phyloP scores from a whole-genome alignment of 2,113 vertebrate genomes.

The Dermatemys mawii region DNA sequence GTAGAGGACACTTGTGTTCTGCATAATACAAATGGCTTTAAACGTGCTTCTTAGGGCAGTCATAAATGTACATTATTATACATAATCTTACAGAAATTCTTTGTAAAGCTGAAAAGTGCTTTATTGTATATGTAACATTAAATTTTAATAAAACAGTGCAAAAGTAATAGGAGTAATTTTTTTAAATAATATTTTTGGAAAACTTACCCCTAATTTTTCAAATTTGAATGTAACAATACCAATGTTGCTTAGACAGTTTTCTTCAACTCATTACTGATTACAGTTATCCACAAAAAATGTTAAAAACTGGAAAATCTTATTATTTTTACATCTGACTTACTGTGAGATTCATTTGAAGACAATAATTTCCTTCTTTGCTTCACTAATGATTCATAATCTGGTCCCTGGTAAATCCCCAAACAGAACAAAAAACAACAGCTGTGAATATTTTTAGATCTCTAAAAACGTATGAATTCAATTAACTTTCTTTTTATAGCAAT shows the following conservation, averaged over 20 bases:
- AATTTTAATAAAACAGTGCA: too few relatives aligned
- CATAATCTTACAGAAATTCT: neutral
- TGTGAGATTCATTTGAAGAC: constrained; percentile 68
- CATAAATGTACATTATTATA: neutral
- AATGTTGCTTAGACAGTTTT: neutral
- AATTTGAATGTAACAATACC: neutral
- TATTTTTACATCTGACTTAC: constrained; percentile 62
- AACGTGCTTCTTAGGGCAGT: neutral
- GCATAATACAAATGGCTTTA: neutral
- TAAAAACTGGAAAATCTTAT: neutral
- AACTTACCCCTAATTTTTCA: neutral
- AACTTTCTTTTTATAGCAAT: neutral
- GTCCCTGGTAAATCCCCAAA: constrained; percentile 65
- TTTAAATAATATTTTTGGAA: neutral
- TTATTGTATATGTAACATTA: neutral
- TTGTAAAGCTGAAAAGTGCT: neutral
- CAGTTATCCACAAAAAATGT: neutral
- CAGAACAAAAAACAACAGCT: neutral
- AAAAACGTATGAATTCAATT: neutral
- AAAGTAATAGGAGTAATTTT: neutral
- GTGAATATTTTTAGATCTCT: neutral
- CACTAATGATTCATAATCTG: constrained; percentile 70
- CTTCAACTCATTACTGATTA: neutral
- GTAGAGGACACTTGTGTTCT: neutral
- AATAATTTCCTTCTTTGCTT: constrained; percentile 72